A percentile compares a stretch with the other conserved stretches of the same genome.
These are phyloP conservation scores for Crocallis elinguaria DNA, from an alignment of 2,888 invertebrate genomes.

Conservation along the genomic window DNA sequence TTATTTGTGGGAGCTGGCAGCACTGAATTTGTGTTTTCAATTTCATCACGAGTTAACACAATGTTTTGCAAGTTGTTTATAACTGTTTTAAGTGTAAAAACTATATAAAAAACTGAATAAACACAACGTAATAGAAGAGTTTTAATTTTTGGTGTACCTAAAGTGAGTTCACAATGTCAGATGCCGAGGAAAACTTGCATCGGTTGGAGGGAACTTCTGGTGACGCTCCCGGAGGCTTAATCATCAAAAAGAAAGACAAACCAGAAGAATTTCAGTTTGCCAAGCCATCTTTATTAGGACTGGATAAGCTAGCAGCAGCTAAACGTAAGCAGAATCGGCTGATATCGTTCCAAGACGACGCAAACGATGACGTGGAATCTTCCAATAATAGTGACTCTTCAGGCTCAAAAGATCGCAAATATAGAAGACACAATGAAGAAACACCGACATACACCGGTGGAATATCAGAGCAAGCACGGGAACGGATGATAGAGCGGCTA, in stretches of 20 bases:
- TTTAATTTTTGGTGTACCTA: conserved; percentile 9
- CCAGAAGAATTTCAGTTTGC: conserved; percentile 90
- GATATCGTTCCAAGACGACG: conserved; percentile 86
- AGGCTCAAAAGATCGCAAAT: conserved; percentile 84
- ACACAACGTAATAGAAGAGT: not conserved
- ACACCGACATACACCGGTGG: conserved; percentile 98
- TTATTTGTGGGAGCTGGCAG: no score
- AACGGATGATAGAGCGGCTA: conserved; percentile 88
- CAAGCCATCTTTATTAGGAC: conserved; percentile 90
- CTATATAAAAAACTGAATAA: conserved; percentile 15
- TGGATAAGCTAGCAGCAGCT: conserved; percentile 93
- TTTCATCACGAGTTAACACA: conserved; percentile 7
- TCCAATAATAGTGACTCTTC: conserved; percentile 50
- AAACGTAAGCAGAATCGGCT: conserved; percentile 88
- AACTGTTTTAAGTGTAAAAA: conserved; percentile 5
- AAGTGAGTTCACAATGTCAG: conserved; percentile 55
- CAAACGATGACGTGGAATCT: conserved; percentile 57
- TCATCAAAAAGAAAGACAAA: conserved; percentile 87
- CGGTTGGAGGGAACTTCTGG: conserved; percentile 88
- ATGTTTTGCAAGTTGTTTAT: conserved; percentile 17
- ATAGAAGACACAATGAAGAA: conserved; percentile 92
- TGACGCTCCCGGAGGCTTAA: conserved; percentile 88
- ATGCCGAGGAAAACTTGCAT: conserved; percentile 86
- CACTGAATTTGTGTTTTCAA: no score
- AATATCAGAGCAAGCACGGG: conserved; percentile 91